These are phyloP conservation scores for Mythimna ferrago DNA, from an alignment of 2,888 invertebrate species.

Conservation along the genomic window DNA sequence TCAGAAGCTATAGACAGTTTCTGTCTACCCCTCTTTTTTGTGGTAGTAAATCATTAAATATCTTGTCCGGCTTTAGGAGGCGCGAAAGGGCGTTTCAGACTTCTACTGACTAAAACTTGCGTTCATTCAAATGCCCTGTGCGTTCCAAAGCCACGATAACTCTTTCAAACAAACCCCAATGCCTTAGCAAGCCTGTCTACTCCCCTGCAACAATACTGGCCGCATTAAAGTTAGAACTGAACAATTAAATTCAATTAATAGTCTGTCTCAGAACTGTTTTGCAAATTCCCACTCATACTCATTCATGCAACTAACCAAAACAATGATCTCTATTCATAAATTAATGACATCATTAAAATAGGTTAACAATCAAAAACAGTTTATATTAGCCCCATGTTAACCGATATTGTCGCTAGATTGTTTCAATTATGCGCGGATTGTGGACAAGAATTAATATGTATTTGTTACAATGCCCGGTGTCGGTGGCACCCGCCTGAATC, in stretches of 20 bases:
- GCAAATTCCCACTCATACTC: slow-evolving; percentile 30
- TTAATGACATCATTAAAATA: slow-evolving; percentile 71
- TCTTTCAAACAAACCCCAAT: no score
- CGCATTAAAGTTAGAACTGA: neutral
- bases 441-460: slow-evolving; percentile 70
- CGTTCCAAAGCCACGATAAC: no score
- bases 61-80: no score
- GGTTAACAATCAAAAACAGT: slow-evolving; percentile 70
- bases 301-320: slow-evolving; percentile 34
- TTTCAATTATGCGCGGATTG: slow-evolving; percentile 73
- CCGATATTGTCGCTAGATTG: slow-evolving; percentile 65
- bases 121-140: no score
- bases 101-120: no score
- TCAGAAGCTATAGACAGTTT: neutral
- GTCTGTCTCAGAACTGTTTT: slow-evolving; percentile 26
- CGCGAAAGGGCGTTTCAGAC: no score
- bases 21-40: neutral
- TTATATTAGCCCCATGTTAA: slow-evolving; percentile 73
- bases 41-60: no score
- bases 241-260: slow-evolving; percentile 35
- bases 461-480: slow-evolving; percentile 64
- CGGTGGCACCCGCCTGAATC: slow-evolving; percentile 59
- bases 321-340: slow-evolving; percentile 68
- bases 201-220: neutral
- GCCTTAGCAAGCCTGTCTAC: no score